Evolutionary conservation across 2,888 invertebrate genomes (phyloP).

Genomic region (Pollenia labialis): DNA sequence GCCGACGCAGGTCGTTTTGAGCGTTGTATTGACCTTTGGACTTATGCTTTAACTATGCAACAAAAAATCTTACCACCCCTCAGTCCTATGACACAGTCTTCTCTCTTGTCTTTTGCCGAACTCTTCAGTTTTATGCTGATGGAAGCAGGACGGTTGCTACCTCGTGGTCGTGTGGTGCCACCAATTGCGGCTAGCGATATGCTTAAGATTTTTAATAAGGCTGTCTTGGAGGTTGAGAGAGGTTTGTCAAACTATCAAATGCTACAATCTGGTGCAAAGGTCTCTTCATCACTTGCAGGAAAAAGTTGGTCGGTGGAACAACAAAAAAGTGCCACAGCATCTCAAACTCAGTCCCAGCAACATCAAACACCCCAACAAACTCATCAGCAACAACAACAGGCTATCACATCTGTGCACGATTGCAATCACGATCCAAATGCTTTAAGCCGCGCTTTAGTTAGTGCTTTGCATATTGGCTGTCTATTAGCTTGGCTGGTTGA

Average conservation of each 20-base stretch:
- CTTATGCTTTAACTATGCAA: slow-evolving; percentile 98
- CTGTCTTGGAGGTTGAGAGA: slow-evolving; percentile 90
- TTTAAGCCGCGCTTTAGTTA: slow-evolving; percentile 93
- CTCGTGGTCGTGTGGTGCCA: slow-evolving; percentile 90
- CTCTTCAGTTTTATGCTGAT: slow-evolving; percentile 97
- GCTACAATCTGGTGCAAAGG: slow-evolving; percentile 70
- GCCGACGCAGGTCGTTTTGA: slow-evolving; percentile 97
- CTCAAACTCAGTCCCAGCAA: slow-evolving; percentile 63
- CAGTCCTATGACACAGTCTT: slow-evolving; percentile 97
- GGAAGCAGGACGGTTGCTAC: slow-evolving; percentile 90
- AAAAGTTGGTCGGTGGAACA: slow-evolving; percentile 78
- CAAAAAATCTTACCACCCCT: slow-evolving; percentile 96
- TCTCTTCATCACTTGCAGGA: slow-evolving; percentile 72
- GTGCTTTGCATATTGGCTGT: slow-evolving; percentile 93
- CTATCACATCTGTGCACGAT: slow-evolving; percentile 82
- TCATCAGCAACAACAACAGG: slow-evolving; percentile 50
- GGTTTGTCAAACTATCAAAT: slow-evolving; percentile 75
- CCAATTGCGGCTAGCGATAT: slow-evolving; percentile 93
- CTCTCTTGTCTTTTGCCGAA: slow-evolving; percentile 97
- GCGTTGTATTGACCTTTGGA: slow-evolving; percentile 97
- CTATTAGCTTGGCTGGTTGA: slow-evolving; percentile 89
- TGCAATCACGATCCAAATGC: slow-evolving; percentile 89
- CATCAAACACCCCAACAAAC: slow-evolving; percentile 41
- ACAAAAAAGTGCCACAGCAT: slow-evolving; percentile 74
- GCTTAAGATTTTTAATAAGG: slow-evolving; percentile 92